Base-by-base conservation (phyloP, 2,797 vertebrate species). In the Mormyrops boulengeri region DNA sequence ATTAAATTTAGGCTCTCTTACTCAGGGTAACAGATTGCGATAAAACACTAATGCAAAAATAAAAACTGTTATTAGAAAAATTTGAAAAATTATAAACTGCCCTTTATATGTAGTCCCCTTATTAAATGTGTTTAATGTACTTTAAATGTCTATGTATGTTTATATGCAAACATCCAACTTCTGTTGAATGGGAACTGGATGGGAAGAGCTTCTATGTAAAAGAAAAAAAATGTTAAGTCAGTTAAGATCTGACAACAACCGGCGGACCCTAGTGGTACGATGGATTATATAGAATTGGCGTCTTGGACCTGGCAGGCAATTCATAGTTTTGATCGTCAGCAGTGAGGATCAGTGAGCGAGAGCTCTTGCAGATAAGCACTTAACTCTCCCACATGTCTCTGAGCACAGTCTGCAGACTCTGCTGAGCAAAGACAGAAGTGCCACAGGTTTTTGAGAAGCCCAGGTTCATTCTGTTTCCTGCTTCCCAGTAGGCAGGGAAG, bases 51-150 rank as follows among this genome's bases (percentile, higher is more conserved):
- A 87, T 93, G 90, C 93, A 92, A 91, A 93, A 89, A 92, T 90
- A 90, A 53, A 62, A 88, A 92, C 92, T 92, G 92, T 93, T 92
- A 91, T 89, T 90, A n/a, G n/a, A n/a, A n/a, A n/a, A n/a, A n/a
- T n/a, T n/a, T n/a, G 73, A 38, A 91, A 87, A 44, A 80, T n/a
- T 41, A n/a, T 44, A 80, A 82, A 47, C 41, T 17, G 3, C 77
- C 77, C 77, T n/a, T 77, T n/a, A n/a, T n/a, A n/a, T 82, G 77
- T 82, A 47, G 41, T 22, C 8, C 41, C 7, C 19, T 44, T 22
- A n/a, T 44, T 47, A 44, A 82, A 82, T 82, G 77, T 82, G 19
- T 44, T 47, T 38, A 77, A 77, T 77, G 69, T 77, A 77, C 69
- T 38, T 77, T 77, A 41, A 77, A 77, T 41, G 41, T 77, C 69